Percentiles rank a stretch among this genome's conserved stretches.
Evolutionary conservation across 2,113 vertebrate species (phyloP).

Genomic region (Catharus bicknelli): DNA sequence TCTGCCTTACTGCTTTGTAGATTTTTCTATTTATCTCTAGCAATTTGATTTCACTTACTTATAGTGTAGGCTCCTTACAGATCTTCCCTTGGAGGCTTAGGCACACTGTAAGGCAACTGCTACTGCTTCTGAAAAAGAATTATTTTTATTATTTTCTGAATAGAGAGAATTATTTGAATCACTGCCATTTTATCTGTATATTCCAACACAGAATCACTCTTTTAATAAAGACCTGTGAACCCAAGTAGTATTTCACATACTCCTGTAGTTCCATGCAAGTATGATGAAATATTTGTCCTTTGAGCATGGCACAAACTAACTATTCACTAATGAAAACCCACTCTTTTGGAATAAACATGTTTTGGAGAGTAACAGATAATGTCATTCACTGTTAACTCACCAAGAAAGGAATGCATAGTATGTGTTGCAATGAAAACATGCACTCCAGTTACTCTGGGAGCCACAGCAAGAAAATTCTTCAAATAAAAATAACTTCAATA

Average conservation of each 20-base stretch:
- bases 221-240: background rate
- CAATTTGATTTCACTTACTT: background rate
- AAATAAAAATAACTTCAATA: background rate
- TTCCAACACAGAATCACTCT: background rate
- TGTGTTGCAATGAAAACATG: background rate
- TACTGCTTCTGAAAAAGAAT: background rate
- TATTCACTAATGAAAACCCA: background rate
- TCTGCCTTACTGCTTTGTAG: background rate
- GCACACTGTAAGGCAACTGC: background rate
- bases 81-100: background rate
- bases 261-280: background rate
- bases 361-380: background rate
- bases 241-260: background rate
- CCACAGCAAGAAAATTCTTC: background rate
- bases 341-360: background rate
- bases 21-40: background rate
- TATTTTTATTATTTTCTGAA: background rate
- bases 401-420: slow-evolving; percentile 16
- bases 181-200: background rate
- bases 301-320: slow-evolving; percentile 1
- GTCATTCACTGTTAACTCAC: background rate
- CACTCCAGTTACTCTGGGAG: background rate
- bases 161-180: background rate
- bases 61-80: background rate
- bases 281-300: slow-evolving; percentile 1